Evolutionary conservation across 2,888 invertebrate genomes (phyloP), one percentile per base, ranked within the genome.

Genomic region (Cheilosia scutellata): DNA sequence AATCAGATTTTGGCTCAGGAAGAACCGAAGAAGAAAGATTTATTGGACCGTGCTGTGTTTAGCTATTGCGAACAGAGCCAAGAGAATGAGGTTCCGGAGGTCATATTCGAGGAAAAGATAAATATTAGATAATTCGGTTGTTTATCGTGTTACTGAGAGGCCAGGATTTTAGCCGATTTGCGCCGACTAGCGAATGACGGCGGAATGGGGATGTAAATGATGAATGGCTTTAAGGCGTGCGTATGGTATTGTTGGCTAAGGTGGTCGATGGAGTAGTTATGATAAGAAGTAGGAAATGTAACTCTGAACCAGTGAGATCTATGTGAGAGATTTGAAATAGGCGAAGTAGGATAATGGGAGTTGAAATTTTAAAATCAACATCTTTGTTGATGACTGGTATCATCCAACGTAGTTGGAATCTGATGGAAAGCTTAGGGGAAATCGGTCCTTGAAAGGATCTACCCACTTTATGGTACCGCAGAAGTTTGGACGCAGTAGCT

Each of bases 51-150:
- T 62, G 71, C 72, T 58, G 62, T 76, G 86, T 79, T 83, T 79
- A 79, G 83, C 63, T 11, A 25, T 3, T 55, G 42, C n/a, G 11
- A 9, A 49, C 25, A 25, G 51, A 27, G 51, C 27, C 6, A 37
- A 33, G 62, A 70, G 62, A 58, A 29, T 29, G 66, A 58, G 82
- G 82, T 77, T 82, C 82, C 71, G 62, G 57, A 82, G 86, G 86
- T 86, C 86, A 82, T 77, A 82, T 77, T 82, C 72, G 72, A 77
- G 57, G 72, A 72, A 86, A 82, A 86, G 86, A 86, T 86, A 86
- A 86, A 86, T 86, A 86, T 86, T 86, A 86, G 86, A 86, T 82
- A 82, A 86, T 76, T 82, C 82, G 71, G 71, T 86, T 86, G 84
- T 84, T 79, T 84, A 84, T 84, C 70, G 84, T 76, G 76, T 82